Conservation (phyloP, 2,113 vertebrate genomes). For the Daphoenositta chrysoptera region DNA sequence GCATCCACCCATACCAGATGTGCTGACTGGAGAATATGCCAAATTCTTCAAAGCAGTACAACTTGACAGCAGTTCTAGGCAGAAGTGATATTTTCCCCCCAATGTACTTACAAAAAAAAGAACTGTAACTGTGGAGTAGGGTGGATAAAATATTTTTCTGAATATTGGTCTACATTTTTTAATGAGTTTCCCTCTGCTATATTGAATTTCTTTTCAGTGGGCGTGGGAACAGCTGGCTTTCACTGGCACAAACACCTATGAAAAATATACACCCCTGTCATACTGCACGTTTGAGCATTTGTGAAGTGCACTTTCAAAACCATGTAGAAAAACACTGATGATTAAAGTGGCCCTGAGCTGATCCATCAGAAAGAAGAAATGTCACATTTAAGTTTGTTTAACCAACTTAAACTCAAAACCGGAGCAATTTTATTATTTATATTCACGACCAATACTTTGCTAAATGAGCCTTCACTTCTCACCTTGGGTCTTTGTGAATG, state of each 20-base stretch:
- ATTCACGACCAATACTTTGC: neutral
- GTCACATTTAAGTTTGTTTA: neutral
- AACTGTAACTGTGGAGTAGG: neutral
- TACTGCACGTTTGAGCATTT: neutral
- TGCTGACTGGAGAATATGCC: slow-evolving; percentile 33
- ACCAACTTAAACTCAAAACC: neutral
- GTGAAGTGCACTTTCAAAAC: neutral
- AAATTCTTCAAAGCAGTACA: slow-evolving; percentile 26
- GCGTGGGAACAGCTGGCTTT: neutral
- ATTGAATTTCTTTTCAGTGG: neutral
- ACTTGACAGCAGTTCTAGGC: neutral
- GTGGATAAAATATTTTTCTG: neutral
- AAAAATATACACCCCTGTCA: neutral
- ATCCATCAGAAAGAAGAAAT: neutral
- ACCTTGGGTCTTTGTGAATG: neutral
- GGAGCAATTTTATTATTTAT: neutral
- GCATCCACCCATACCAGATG: slow-evolving; percentile 52
- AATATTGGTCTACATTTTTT: neutral
- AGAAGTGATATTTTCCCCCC: neutral
- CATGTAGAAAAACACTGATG: neutral
- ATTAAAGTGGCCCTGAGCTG: neutral
- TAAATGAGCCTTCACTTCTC: neutral
- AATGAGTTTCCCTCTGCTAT: neutral
- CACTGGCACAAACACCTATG: neutral
- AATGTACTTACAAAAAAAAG: slow-evolving; percentile 21